Evolutionary conservation across 1,140 invertebrate species (phyloP).

Genomic region (Oncopodura yosiiana): DNA sequence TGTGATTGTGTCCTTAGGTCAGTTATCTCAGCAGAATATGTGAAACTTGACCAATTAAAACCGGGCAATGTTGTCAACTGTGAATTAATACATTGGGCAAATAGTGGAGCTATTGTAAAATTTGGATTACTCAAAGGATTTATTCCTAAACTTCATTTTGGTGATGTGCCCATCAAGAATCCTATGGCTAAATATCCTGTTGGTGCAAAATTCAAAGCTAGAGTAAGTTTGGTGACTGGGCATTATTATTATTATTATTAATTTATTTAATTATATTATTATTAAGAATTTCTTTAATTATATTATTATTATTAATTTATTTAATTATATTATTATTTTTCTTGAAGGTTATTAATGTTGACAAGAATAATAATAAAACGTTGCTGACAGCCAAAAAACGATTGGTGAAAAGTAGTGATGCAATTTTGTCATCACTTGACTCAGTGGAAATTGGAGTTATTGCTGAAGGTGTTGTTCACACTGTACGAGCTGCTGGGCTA

Average conservation of each 20-base stretch:
- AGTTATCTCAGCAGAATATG: slow-evolving; percentile 45
- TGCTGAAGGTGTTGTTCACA: slow-evolving; percentile 20
- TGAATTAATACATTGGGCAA: slow-evolving; percentile 39
- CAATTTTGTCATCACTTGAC: slow-evolving; percentile 14
- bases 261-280: neutral
- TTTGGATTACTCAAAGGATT: slow-evolving; percentile 50
- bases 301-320: neutral
- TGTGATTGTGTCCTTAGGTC: slow-evolving; percentile 13
- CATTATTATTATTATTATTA: neutral
- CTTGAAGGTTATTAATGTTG: slow-evolving; percentile 22
- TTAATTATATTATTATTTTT: neutral
- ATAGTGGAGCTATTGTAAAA: slow-evolving; percentile 42
- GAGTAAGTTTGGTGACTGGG: slow-evolving; percentile 21
- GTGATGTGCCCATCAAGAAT: slow-evolving; percentile 40
- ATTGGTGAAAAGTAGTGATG: slow-evolving; percentile 17
- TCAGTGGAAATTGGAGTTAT: slow-evolving; percentile 17
- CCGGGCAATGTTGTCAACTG: slow-evolving; percentile 46
- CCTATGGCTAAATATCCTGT: slow-evolving; percentile 45
- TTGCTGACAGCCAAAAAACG: slow-evolving; percentile 30
- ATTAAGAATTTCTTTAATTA: too few species aligned
- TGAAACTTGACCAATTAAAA: slow-evolving; percentile 44
- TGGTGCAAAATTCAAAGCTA: slow-evolving; percentile 50
- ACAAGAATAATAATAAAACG: slow-evolving; percentile 14
- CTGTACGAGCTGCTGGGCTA: slow-evolving; percentile 22
- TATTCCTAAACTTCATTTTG: slow-evolving; percentile 46